Percentiles rank a stretch among this genome's conserved stretches.
Evolutionary conservation across 2,113 vertebrate genomes (phyloP).

Genomic region (Labrus mixtus): DNA sequence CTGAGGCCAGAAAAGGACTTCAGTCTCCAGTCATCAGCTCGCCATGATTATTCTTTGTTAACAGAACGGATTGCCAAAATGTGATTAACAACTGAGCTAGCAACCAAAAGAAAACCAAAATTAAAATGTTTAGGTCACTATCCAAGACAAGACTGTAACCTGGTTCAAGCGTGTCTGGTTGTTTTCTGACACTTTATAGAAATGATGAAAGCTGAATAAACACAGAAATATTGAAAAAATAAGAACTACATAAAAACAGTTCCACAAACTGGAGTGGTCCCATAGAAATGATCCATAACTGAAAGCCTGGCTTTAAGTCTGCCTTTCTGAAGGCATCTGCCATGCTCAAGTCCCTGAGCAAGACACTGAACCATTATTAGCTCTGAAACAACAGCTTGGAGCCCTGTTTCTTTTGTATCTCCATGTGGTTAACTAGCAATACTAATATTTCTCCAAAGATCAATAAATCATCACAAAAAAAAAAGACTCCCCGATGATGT

Average conservation of each 20-base stretch:
- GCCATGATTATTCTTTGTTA: background rate
- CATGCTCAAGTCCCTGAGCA: conserved; percentile 6
- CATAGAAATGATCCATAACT: background rate
- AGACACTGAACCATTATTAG: conserved; percentile 9
- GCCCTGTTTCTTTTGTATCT: background rate
- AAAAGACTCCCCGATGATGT: background rate
- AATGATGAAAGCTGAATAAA: no score
- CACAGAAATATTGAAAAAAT: no score
- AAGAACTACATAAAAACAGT: no score
- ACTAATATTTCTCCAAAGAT: conserved; percentile 20
- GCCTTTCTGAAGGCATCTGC: background rate
- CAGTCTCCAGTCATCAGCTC: conserved; percentile 7
- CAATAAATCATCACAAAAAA: conserved; percentile 4
- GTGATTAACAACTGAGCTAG: no score
- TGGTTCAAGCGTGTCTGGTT: no score
- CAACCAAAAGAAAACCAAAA: background rate
- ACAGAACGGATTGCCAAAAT: no score
- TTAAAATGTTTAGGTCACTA: background rate
- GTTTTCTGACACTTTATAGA: no score
- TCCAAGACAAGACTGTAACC: background rate
- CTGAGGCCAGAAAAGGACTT: conserved; percentile 8
- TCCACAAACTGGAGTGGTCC: background rate
- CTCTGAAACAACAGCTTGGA: conserved; percentile 7
- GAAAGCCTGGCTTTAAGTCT: background rate
- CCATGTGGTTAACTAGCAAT: background rate